phyloP scores from a whole-genome alignment of 2,797 vertebrate genomes.

The Pantherophis alleghaniensis region DNA sequence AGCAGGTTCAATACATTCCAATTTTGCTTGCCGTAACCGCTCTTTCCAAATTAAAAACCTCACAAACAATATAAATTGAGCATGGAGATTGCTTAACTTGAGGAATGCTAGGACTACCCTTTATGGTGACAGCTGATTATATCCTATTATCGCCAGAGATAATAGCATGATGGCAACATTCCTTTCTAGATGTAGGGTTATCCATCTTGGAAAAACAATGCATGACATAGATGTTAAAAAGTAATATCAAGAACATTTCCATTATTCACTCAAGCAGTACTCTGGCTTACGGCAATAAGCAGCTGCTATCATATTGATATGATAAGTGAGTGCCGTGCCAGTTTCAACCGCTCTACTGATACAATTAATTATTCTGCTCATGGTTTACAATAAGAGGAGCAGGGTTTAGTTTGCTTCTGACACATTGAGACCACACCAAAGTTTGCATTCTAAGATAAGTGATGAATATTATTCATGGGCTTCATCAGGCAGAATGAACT shows the following conservation, averaged over 20 bases:
- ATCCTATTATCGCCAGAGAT: conserved; percentile 25
- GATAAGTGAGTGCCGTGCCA: conserved; percentile 49
- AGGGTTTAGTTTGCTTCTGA: conserved; percentile 59
- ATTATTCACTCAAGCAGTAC: conserved; percentile 50
- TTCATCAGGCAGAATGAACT: conserved; percentile 26
- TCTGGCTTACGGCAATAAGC: conserved; percentile 52
- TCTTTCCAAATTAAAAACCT: not conserved
- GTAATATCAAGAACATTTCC: conserved; percentile 41
- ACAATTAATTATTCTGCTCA: conserved; percentile 58
- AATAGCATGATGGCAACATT: conserved; percentile 4
- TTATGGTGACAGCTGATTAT: conserved; percentile 27
- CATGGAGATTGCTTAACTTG: not conserved
- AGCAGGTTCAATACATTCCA: not conserved
- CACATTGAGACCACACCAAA: conserved; percentile 36
- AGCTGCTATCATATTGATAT: conserved; percentile 46
- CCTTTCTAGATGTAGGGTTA: conserved; percentile 3
- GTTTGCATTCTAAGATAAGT: conserved; percentile 41
- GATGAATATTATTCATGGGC: conserved; percentile 26
- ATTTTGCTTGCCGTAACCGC: not conserved
- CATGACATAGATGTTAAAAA: conserved; percentile 27
- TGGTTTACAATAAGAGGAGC: conserved; percentile 32
- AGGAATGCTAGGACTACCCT: not conserved
- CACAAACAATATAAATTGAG: not conserved
- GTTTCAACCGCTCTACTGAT: conserved; percentile 45
- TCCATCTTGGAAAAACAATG: conserved; percentile 31